Evolutionary conservation across 2,888 invertebrate genomes (phyloP), one percentile per base, ranked within the genome.

Genomic region (Steinernema carpocapsae): DNA sequence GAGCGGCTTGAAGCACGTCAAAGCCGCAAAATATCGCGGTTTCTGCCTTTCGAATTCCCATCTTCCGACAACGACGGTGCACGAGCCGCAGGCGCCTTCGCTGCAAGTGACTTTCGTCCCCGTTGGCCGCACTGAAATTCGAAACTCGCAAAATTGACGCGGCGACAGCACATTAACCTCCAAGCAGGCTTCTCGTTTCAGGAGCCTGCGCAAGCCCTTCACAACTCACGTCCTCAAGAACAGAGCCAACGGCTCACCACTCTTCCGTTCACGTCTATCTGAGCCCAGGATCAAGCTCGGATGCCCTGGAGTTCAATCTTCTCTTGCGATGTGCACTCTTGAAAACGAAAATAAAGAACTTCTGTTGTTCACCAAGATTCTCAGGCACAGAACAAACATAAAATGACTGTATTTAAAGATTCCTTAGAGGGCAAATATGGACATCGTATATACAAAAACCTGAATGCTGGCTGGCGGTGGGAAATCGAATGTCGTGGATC

Each of bases 81-180:
- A 96, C 0, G 95, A 94, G 0, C 95, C 95, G 87, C 95, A 96
- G 0, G 95, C 95, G 32, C 95, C 95, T 90, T 95, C 95, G 0
- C 93, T 94, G 87, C 96, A 96, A 37, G 94, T 94, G 78, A 94
- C 90, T 89, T 96, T 96, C 3, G 94, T 94, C 17, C 95, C 95
- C 78, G 92, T 93, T 79, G 95, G 89, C 48, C 91, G 89, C 70
- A 94, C 92, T 92, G 81, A 73, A 77, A 73, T 12, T 37, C 37
- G 37, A 37, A 37, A 37, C 3, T 37, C 4, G 10, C 3, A 37
- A 37, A 3, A 37, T 37, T 37, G 37, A 37, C n/a, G n/a, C n/a
- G n/a, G n/a, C n/a, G n/a, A n/a, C n/a, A n/a, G n/a, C n/a, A n/a
- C n/a, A n/a, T n/a, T n/a, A n/a, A n/a, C n/a, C n/a, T n/a, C n/a